These are phyloP conservation scores for Triplophysa dalaica DNA, from an alignment of 2,113 vertebrate species.

Conservation along the genomic window DNA sequence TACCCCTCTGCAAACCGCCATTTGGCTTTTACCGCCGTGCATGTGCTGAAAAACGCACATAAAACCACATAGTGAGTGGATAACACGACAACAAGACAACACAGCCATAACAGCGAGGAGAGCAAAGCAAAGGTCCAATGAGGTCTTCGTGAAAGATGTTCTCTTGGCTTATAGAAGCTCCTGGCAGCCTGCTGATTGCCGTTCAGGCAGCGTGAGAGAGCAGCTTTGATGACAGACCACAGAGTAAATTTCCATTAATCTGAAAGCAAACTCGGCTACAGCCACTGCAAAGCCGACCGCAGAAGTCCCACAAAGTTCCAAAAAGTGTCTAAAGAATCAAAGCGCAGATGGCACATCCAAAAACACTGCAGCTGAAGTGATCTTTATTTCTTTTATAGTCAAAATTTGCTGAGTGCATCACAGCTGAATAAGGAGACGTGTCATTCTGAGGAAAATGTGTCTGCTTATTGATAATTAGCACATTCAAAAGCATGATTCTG, in stretches of 20 bases:
- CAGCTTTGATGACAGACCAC: slow-evolving; percentile 43
- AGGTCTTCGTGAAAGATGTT: slow-evolving; percentile 32
- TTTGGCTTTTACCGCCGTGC: slow-evolving; percentile 13
- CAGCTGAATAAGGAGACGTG: no score
- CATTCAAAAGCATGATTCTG: no score
- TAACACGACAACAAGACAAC: slow-evolving; percentile 35
- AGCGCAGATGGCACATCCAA: slow-evolving; percentile 5
- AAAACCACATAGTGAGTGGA: slow-evolving; percentile 12
- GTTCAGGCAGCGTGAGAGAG: slow-evolving; percentile 32
- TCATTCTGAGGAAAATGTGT: no score
- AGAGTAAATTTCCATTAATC: slow-evolving; percentile 38
- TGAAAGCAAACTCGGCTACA: slow-evolving; percentile 34
- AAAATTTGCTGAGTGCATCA: not conserved
- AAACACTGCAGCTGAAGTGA: slow-evolving; percentile 9
- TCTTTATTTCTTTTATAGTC: not conserved
- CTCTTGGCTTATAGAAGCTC: slow-evolving; percentile 19
- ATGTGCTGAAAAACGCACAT: slow-evolving; percentile 22
- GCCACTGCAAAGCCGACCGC: slow-evolving; percentile 17
- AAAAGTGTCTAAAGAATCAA: slow-evolving; percentile 27
- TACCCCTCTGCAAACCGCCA: not conserved
- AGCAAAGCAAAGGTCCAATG: not conserved
- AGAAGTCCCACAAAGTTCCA: slow-evolving; percentile 36
- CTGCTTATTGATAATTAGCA: no score
- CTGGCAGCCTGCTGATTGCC: slow-evolving; percentile 24
- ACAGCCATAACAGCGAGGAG: slow-evolving; percentile 16